These are phyloP conservation scores for Pterophyllum scalare DNA, from an alignment of 2,113 vertebrate genomes.

Conservation along the genomic window DNA sequence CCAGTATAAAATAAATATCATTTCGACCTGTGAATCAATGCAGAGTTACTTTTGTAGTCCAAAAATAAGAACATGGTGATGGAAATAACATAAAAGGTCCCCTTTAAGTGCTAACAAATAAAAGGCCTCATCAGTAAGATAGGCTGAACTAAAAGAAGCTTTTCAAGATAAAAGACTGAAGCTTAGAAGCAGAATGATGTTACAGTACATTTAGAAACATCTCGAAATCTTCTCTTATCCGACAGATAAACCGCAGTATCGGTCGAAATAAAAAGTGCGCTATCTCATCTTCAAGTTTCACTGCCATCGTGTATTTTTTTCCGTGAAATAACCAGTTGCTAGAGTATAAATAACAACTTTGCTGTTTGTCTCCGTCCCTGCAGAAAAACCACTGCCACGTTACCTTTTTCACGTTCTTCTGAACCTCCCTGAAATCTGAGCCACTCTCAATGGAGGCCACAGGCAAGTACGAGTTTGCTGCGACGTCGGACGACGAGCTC, in stretches of 20 bases:
- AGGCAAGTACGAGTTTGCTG: conserved; percentile 90
- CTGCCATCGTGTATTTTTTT: background rate
- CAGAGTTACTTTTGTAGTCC: background rate
- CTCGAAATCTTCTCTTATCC: background rate
- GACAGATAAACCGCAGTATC: background rate
- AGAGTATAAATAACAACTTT: background rate
- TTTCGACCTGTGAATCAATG: background rate
- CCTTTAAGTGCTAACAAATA: too few relatives aligned
- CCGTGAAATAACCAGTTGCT: background rate
- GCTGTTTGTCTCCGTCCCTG: background rate
- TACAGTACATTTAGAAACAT: background rate
- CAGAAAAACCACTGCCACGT: background rate
- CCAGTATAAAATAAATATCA: accelerated
- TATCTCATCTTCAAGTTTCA: background rate
- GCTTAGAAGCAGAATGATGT: background rate
- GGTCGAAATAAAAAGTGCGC: background rate
- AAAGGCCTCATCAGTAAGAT: too few relatives aligned
- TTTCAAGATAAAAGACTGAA: too few relatives aligned
- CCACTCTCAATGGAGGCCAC: conserved; percentile 87
- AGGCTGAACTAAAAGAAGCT: too few relatives aligned
- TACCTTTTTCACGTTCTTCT: background rate
- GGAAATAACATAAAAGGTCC: background rate
- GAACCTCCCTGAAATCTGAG: background rate
- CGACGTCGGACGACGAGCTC: conserved; percentile 88
- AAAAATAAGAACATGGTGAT: background rate